Evolutionary conservation across 2,888 invertebrate species (phyloP), one percentile per base, ranked within the genome.

Genomic region (Amitus sp.): DNA sequence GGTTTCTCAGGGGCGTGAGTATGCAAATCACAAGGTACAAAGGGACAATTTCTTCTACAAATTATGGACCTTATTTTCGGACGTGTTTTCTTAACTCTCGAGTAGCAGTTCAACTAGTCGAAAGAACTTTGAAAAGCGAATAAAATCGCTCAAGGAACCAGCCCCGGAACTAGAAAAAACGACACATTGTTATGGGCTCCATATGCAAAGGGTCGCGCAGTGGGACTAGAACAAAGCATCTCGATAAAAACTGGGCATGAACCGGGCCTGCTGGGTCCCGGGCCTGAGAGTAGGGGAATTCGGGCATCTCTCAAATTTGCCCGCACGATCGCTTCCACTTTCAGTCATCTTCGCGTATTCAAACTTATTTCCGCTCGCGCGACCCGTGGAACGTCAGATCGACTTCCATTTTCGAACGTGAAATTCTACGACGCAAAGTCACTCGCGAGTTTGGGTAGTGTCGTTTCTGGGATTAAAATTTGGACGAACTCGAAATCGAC

Each of bases 241-340:
- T 62, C 72, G 77, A 77, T 78, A 80, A 78, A 80, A 80, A 78
- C 72, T 78, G 75, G 74, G 75, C 72, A 73, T 68, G 73, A 71
- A 75, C 69, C 67, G 68, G 66, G 69, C 49, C 54, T 47, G 50
- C 52, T 49, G 51, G 61, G 64, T 55, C 54, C 59, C 53, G 51
- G 67, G 54, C 54, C 48, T 15, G 46, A 50, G 57, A 63, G 65
- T 57, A 53, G 60, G 64, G 71, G 70, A 53, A 37, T 49, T 55
- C 66, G 69, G 49, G 71, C 60, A 62, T 70, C 73, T 72, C 62
- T 73, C 64, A 65, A 72, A 73, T 71, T 67, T 72, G 70, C 71
- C 66, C 68, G 70, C 65, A 49, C 63, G 68, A 65, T 65, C 66
- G 59, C 56, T 49, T 64, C 65, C 66, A 69, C 68, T 64, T 73